Evolutionary conservation across 2,113 vertebrate species (phyloP), one percentile per base, ranked within the genome.

Genomic region (Strigops habroptila): DNA sequence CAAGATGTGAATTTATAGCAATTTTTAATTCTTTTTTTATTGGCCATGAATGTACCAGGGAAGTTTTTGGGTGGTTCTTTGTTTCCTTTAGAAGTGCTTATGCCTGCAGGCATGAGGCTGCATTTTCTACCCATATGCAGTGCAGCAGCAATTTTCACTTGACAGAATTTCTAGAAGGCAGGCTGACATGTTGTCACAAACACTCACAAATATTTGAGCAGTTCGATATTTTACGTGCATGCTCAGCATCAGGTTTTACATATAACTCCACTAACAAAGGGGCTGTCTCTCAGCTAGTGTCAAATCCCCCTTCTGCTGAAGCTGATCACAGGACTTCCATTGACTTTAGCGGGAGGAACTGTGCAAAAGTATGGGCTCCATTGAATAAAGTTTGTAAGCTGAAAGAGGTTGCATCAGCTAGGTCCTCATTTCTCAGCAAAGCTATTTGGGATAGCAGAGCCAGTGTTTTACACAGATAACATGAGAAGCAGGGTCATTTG

Each of bases 181-280:
- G 77, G 33, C 43, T 95, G 91, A 64, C 46, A 8, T 60, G 44
- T 83, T 95, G 86, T 92, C 83, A 88, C 46, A 92, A 83, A 83
- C n/a, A 39, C 41, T 88, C 53, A 71, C 70, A 91, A 86, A 75
- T 91, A 75, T 91, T 88, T 92, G 69, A 86, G 52, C 27, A 44
- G 51, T 69, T 93, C 74, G 53, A 31, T 77, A 30, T 71, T 88
- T 88, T 83, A 60, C 43, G 89, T 91, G 48, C 39, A 33, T 79
- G 57, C 41, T 77, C 35, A 65, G 70, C 75, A 82, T 74, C 51
- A 33, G n/a, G 14, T 86, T 95, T 91, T 82, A 28, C 28, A 19
- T 74, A 79, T 46, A 85, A 60, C 12, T 70, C 18, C n/a, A 12
- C 39, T 79, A 82, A 63, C 55, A 57, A 76, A 24, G 68, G 60